Percentiles rank a stretch among this genome's conserved stretches.
phyloP scores from a whole-genome alignment of 1,140 invertebrate genomes.

The Gonioctena quinquepunctata region DNA sequence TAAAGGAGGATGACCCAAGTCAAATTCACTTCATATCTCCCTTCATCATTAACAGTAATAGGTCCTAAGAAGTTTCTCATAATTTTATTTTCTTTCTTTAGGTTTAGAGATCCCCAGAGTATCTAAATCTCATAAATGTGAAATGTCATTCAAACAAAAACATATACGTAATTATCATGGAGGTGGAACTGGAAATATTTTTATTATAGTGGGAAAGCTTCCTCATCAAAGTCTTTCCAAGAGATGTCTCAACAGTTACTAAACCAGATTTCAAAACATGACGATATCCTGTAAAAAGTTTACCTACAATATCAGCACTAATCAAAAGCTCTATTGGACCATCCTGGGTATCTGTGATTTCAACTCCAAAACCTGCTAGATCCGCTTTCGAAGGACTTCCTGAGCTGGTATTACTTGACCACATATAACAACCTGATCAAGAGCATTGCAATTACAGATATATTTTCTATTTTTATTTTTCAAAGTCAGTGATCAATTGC shows the following conservation, averaged over 20 bases:
- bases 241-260: conserved; percentile 34
- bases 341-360: conserved; percentile 12
- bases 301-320: conserved; percentile 45
- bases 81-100: not conserved
- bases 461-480: not conserved
- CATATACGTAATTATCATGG: not conserved
- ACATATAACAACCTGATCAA: conserved; percentile 18
- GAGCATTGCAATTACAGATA: conserved; percentile 17
- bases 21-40: conserved; percentile 20
- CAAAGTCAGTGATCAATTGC: not conserved
- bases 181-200: not conserved
- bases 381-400: conserved; percentile 17
- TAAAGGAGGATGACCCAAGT: conserved; percentile 16
- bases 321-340: conserved; percentile 42
- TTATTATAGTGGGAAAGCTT: not conserved
- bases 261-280: conserved; percentile 26
- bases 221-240: not conserved
- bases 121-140: not conserved
- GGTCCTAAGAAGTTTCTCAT: conserved; percentile 12
- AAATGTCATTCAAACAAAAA: not conserved
- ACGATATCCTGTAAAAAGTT: conserved; percentile 36
- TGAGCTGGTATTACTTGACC: not conserved
- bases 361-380: conserved; percentile 2
- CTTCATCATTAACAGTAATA: conserved; percentile 7
- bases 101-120: not conserved